Conservation (phyloP, 2,888 invertebrate genomes). For the Drosophila kuntzei region DNA sequence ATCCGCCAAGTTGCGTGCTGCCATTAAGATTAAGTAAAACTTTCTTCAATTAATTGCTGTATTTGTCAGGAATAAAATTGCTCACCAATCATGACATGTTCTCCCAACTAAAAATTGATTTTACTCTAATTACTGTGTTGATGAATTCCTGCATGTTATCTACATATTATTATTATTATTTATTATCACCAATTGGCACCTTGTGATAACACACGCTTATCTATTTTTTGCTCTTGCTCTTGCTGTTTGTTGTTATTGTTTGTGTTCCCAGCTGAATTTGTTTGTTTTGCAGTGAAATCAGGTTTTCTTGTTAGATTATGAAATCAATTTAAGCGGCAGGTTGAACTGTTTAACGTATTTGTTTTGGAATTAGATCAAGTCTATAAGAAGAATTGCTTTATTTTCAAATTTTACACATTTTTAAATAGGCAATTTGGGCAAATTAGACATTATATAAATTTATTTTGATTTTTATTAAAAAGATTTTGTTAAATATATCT, state of each 20-base stretch:
- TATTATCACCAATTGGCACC: constrained; percentile 68
- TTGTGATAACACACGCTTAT: constrained; percentile 54
- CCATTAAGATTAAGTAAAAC: constrained; percentile 88
- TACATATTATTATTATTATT: constrained; percentile 24
- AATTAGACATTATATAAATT: too few species aligned
- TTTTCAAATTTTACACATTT: neutral
- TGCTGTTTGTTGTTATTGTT: constrained; percentile 34
- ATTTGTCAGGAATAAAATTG: constrained; percentile 56
- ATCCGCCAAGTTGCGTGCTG: constrained; percentile 95
- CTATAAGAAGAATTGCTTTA: neutral
- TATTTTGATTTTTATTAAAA: too few species aligned
- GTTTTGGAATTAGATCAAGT: neutral
- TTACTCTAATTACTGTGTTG: constrained; percentile 34
- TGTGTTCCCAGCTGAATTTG: constrained; percentile 35
- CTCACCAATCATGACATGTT: constrained; percentile 5
- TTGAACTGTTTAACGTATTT: constrained; percentile 13
- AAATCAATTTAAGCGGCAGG: constrained; percentile 36
- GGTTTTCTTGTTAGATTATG: constrained; percentile 54
- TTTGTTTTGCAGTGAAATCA: constrained; percentile 47
- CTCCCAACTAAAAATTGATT: neutral
- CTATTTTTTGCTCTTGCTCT: constrained; percentile 20
- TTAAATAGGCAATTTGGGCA: too few species aligned
- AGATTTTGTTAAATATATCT: too few species aligned
- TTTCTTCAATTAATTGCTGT: constrained; percentile 5
- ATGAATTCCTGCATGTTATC: constrained; percentile 30